Evolutionary conservation across 2,888 invertebrate species (phyloP), one percentile per base, ranked within the genome.

Genomic region (Oscheius sp.): DNA sequence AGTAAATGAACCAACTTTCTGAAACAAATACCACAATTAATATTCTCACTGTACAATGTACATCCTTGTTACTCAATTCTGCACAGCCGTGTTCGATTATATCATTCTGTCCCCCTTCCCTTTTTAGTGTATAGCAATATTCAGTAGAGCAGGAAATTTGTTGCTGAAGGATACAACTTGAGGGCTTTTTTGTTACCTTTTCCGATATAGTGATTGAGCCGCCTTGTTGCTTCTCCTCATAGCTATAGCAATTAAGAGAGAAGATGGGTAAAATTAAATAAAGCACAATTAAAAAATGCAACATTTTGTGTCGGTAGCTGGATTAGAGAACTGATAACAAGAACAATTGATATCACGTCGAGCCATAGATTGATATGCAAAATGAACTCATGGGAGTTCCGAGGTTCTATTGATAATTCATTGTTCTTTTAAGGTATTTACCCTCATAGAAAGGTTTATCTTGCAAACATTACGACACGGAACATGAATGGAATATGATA

Each of bases 401-500:
- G n/a, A n/a, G n/a, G n/a, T n/a, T n/a, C n/a, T n/a, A n/a, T n/a
- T n/a, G n/a, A n/a, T n/a, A n/a, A n/a, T n/a, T n/a, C n/a, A n/a
- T n/a, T n/a, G n/a, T n/a, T n/a, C n/a, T n/a, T n/a, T n/a, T n/a
- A n/a, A n/a, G n/a, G n/a, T n/a, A n/a, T n/a, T n/a, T n/a, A n/a
- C n/a, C n/a, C n/a, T n/a, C n/a, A n/a, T n/a, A n/a, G n/a, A n/a
- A n/a, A n/a, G n/a, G n/a, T n/a, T n/a, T 36, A 9, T 14, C 36
- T 14, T 36, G 36, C 36, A 8, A 36, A 36, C 36, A 36, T 36
- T 36, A 47, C 8, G 20, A 20, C 45, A 9, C 47, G 47, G 24
- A 47, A 47, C 47, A 47, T 24, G 24, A 24, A 47, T 47, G 47
- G 24, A 47, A 47, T 47, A 47, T 47, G 47, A 47, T 47, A 47